These are phyloP conservation scores for Drosophila ogumai DNA, from an alignment of 1,140 invertebrate genomes.

Conservation along the genomic window DNA sequence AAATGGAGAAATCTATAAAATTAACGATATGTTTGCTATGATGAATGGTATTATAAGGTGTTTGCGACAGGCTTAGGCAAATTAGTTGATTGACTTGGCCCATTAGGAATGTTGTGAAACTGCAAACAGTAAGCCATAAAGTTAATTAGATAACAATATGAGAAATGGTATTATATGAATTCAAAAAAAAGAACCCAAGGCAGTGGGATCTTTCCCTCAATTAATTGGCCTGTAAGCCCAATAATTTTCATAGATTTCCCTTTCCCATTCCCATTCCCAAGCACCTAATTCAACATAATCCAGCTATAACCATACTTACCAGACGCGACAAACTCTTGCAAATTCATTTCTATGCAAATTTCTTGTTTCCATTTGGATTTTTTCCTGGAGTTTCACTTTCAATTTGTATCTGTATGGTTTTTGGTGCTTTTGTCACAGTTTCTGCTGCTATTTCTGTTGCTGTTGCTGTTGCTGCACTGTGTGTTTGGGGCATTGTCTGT, in stretches of 20 bases:
- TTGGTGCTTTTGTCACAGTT: constrained; percentile 72
- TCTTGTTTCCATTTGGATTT: constrained; percentile 78
- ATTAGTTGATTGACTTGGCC: constrained; percentile 4
- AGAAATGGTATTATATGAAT: neutral
- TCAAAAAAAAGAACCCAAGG: neutral
- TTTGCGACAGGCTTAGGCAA: constrained; percentile 2
- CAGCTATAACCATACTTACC: constrained; percentile 37
- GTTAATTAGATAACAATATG: neutral
- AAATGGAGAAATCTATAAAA: constrained; percentile 39
- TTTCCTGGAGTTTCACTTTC: constrained; percentile 78
- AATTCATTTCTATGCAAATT: constrained; percentile 84
- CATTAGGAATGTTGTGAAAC: neutral
- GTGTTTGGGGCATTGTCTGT: constrained; percentile 43
- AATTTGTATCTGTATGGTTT: constrained; percentile 63
- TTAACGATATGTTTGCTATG: constrained; percentile 31
- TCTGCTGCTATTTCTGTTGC: constrained; percentile 20
- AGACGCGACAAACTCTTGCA: constrained; percentile 66
- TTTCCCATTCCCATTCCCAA: constrained; percentile 51
- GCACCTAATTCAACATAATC: constrained; percentile 44
- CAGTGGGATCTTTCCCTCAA: constrained; percentile 22
- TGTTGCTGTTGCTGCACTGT: constrained; percentile 19
- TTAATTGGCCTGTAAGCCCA: constrained; percentile 16
- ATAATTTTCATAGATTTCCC: constrained; percentile 41
- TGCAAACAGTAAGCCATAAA: neutral
- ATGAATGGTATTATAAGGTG: constrained; percentile 40